A percentile compares a stretch with the other conserved stretches of the same genome.
These are phyloP conservation scores for Axea sp. DNA, from an alignment of 2,888 invertebrate species.

Conservation along the genomic window DNA sequence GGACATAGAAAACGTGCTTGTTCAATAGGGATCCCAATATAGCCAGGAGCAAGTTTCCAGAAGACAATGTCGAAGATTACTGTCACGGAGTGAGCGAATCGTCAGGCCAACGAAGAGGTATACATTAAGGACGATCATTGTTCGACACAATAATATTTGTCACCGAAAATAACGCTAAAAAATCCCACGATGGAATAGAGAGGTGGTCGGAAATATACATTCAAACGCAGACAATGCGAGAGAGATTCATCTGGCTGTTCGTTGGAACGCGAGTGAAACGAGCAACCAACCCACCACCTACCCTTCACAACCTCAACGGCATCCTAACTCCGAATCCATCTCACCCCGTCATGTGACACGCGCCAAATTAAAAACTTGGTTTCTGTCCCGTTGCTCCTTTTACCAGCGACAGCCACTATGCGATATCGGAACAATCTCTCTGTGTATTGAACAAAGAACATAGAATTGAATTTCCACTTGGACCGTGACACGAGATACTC, in stretches of 20 bases:
- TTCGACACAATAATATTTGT: constrained; percentile 79
- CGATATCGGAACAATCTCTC: constrained; percentile 71
- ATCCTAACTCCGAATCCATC: constrained; percentile 60
- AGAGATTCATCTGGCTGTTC: constrained; percentile 76
- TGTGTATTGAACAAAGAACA: constrained; percentile 63
- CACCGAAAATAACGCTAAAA: constrained; percentile 77
- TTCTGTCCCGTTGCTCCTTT: constrained; percentile 72
- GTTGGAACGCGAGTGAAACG: constrained; percentile 68
- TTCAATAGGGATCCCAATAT: constrained; percentile 75
- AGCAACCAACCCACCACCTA: constrained; percentile 57
- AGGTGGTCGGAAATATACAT: constrained; percentile 73
- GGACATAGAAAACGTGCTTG: constrained; percentile 58
- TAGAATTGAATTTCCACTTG: constrained; percentile 54
- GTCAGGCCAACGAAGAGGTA: constrained; percentile 63
- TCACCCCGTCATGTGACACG: constrained; percentile 72
- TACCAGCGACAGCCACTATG: constrained; percentile 67
- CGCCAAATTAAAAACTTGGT: constrained; percentile 79
- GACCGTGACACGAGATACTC: constrained; percentile 42
- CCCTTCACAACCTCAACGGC: constrained; percentile 62
- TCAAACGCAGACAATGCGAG: constrained; percentile 76
- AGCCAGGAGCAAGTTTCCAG: constrained; percentile 72
- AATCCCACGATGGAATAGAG: constrained; percentile 66
- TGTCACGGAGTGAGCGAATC: constrained; percentile 62
- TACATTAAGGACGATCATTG: constrained; percentile 76
- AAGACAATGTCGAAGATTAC: constrained; percentile 77